Conservation (phyloP, 2,888 invertebrate genomes). For the Lasioglossum zephyrum region DNA sequence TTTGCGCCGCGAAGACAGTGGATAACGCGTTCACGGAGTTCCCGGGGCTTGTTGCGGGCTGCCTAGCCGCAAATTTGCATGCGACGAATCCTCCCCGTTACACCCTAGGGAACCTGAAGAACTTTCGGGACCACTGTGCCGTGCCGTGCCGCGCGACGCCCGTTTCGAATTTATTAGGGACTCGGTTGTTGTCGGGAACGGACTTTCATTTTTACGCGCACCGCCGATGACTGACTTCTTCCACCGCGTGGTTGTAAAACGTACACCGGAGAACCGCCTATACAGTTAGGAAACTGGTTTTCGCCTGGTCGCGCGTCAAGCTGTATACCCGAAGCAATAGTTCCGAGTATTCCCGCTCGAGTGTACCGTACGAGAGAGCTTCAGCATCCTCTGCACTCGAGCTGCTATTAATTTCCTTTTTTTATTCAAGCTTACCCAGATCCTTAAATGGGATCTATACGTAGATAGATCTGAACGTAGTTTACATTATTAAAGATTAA, state of each 20-base stretch:
- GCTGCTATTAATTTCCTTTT: background rate
- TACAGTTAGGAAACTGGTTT: slow-evolving; percentile 83
- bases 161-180: background rate
- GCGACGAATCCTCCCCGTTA: background rate
- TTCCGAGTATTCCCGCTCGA: slow-evolving; percentile 47
- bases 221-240: slow-evolving; percentile 25
- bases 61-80: slow-evolving; percentile 21
- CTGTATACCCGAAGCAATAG: background rate
- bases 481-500: too few species aligned
- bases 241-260: slow-evolving; percentile 19
- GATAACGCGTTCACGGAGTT: background rate
- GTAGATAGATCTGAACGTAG: too few species aligned
- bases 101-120: background rate
- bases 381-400: background rate
- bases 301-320: slow-evolving; percentile 62
- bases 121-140: background rate
- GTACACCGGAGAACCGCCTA: slow-evolving; percentile 51
- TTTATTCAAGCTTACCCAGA: too few species aligned
- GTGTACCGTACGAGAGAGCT: slow-evolving; percentile 40
- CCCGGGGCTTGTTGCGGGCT: background rate
- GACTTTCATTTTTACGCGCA: slow-evolving; percentile 14
- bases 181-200: background rate
- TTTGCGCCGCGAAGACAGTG: slow-evolving; percentile 1
- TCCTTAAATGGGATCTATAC: too few species aligned
- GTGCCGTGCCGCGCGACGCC: background rate